Base-by-base conservation (phyloP, 2,113 vertebrate species). In the Pelobates fuscus region DNA sequence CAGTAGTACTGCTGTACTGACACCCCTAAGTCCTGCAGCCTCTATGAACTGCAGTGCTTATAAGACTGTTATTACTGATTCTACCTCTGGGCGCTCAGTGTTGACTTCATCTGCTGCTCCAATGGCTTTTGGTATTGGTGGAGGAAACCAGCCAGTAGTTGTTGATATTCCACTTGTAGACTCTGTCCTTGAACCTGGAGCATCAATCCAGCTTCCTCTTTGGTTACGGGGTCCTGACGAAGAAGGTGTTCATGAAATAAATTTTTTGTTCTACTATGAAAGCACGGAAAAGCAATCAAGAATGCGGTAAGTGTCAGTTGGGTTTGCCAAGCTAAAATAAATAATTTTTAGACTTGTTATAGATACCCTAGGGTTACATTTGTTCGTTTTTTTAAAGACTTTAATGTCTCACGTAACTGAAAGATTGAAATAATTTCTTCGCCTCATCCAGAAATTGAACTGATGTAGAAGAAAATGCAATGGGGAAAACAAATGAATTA, bases 221-320 rank as follows among this genome's bases (percentile, higher is more conserved):
- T 99, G 97, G 97, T 88, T 99, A 77, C 86, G 96, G 64, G 97
- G 97, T 54, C 97, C 97, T 14, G 97, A 99, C 82, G 90, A 90
- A 80, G 97, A 99, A 85, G 97, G 97, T 18, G 97, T 99, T 71
- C 97, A 99, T 79, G 97, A 99, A 89, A 98, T 99, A 86, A 95
- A 96, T 83, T 98, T 98, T 83, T 89, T 99, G 24, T 99, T 99
- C 89, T 98, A 98, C 80, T 99, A 98, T 1, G 94, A 98, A 85
- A 93, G 93, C 85, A 82, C 91, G 81, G 90, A 93, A 83, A 95
- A 88, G 78, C 90, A 92, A 30, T 90, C 90, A 69, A 94, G 93
- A 83, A 90, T 95, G 88, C 91, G 93, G 97, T 98, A 88, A 78
- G 84, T 69, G n/a, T 37, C 79, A 20, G 27, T 49, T 15, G 17